These are phyloP conservation scores for Caenorhabditis remanei DNA, from an alignment of 1,140 invertebrate species.

Conservation along the genomic window DNA sequence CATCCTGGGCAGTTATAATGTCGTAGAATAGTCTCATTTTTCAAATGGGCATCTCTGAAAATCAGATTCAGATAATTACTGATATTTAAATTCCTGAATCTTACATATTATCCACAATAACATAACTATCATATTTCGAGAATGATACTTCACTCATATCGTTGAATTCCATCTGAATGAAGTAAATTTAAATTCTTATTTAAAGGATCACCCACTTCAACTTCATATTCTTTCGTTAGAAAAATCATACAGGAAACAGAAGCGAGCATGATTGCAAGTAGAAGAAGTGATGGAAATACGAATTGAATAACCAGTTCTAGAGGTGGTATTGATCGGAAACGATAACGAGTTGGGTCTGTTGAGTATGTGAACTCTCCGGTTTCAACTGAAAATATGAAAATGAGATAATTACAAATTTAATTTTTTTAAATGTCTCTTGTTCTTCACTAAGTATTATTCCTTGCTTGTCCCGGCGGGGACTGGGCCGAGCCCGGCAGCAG, in stretches of 20 bases:
- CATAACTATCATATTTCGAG: conserved; percentile 3
- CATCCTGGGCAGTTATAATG: conserved; percentile 30
- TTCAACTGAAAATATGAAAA: conserved; percentile 3
- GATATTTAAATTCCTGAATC: neutral
- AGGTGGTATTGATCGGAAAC: conserved; percentile 1
- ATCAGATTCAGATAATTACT: too few relatives aligned
- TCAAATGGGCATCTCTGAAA: neutral
- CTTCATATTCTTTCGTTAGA: neutral
- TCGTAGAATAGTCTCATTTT: neutral
- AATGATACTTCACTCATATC: conserved; percentile 14
- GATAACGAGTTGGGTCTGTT: conserved; percentile 38
- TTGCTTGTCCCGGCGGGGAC: too few relatives aligned
- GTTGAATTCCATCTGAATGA: conserved; percentile 18
- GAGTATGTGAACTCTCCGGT: conserved; percentile 23
- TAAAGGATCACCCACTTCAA: neutral
- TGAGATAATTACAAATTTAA: too few relatives aligned
- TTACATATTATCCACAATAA: neutral
- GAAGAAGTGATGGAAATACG: neutral
- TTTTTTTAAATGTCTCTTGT: too few relatives aligned
- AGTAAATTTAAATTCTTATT: too few relatives aligned
- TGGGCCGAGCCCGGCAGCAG: too few relatives aligned
- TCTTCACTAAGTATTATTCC: too few relatives aligned
- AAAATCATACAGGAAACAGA: conserved; percentile 8
- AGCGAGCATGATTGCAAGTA: conserved; percentile 34
- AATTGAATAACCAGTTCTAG: neutral